Conservation (phyloP, 2,888 invertebrate genomes). For the Caenorhabditis panamensis region DNA sequence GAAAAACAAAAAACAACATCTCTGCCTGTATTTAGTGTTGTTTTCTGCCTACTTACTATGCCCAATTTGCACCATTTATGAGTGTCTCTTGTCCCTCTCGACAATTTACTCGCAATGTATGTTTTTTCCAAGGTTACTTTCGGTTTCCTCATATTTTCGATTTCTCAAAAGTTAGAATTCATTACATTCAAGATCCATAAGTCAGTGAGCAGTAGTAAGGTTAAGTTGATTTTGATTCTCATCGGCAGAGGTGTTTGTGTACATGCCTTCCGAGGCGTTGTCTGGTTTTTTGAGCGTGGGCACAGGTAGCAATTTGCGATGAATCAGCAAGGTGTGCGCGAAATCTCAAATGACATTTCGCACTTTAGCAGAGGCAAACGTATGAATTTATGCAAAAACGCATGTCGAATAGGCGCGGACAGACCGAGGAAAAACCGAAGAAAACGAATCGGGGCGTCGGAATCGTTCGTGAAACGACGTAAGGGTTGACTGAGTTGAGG, state of each 20-base stretch:
- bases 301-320: slow-evolving; percentile 48
- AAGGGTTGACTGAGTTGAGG: slow-evolving; percentile 61
- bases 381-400: slow-evolving; percentile 60
- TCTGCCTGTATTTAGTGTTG: background rate
- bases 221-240: slow-evolving; percentile 4
- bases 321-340: slow-evolving; percentile 36
- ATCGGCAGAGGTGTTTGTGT: slow-evolving; percentile 42
- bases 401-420: slow-evolving; percentile 52
- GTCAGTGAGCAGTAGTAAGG: too few species aligned
- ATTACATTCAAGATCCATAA: background rate
- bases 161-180: background rate
- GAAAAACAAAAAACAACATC: slow-evolving; percentile 21
- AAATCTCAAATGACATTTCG: slow-evolving; percentile 55
- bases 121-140: slow-evolving; percentile 35
- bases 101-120: slow-evolving; percentile 8
- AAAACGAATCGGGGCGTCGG: slow-evolving; percentile 20
- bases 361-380: slow-evolving; percentile 51
- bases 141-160: slow-evolving; percentile 19
- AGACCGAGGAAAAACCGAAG: slow-evolving; percentile 13
- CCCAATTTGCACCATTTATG: slow-evolving; percentile 43
- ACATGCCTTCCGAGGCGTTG: slow-evolving; percentile 44
- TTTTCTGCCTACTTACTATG: background rate
- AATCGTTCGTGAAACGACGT: slow-evolving; percentile 53
- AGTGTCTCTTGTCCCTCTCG: slow-evolving; percentile 5
- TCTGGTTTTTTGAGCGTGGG: slow-evolving; percentile 51